These are phyloP conservation scores for Lithophane socia DNA, from an alignment of 2,888 invertebrate genomes.

Conservation along the genomic window DNA sequence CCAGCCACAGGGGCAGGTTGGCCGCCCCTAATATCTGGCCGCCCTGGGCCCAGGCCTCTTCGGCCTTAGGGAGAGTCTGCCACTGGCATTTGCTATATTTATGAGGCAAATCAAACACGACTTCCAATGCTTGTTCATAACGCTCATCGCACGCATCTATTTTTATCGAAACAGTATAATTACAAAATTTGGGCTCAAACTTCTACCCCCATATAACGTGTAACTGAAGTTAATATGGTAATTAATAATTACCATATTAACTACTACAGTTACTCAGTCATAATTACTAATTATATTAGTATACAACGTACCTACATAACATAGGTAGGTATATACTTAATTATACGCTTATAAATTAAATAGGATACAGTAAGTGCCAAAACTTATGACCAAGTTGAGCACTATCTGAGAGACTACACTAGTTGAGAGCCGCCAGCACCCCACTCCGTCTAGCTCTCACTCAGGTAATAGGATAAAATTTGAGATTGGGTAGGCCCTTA, in stretches of 20 bases:
- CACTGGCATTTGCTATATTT: neutral
- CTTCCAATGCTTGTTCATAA: neutral
- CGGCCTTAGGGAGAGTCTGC: too few relatives aligned
- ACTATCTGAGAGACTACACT: too few relatives aligned
- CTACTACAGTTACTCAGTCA: too few relatives aligned
- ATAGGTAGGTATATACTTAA: neutral
- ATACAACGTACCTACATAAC: neutral
- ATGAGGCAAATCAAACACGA: neutral
- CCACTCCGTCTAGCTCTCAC: too few relatives aligned
- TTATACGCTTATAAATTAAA: neutral
- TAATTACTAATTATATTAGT: neutral
- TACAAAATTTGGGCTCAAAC: slow-evolving; percentile 31
- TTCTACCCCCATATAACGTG: neutral
- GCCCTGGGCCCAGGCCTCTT: too few relatives aligned
- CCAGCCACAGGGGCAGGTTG: too few relatives aligned
- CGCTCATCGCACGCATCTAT: too few relatives aligned
- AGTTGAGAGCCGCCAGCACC: too few relatives aligned
- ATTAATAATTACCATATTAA: too few relatives aligned
- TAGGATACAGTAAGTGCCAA: slow-evolving; percentile 38
- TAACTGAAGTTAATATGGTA: neutral
- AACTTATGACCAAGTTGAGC: slow-evolving; percentile 7
- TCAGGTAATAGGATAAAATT: too few relatives aligned
- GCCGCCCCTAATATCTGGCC: too few relatives aligned
- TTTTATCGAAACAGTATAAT: neutral
- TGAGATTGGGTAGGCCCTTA: too few relatives aligned